These are phyloP conservation scores for Phoxinus dragarum DNA, from an alignment of 2,797 vertebrate genomes.

Conservation along the genomic window DNA sequence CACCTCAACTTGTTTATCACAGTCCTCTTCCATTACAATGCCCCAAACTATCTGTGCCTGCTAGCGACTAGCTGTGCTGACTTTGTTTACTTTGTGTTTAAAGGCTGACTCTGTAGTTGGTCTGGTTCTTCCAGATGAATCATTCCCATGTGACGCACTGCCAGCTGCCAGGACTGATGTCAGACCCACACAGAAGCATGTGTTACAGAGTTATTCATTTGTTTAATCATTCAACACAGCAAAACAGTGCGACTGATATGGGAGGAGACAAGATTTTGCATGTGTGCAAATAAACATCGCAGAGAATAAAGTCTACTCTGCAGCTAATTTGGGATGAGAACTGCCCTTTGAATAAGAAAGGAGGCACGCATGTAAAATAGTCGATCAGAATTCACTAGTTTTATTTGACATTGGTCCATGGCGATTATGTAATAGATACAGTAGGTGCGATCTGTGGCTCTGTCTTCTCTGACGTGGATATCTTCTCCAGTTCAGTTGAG, in stretches of 20 bases:
- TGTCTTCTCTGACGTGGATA: background rate
- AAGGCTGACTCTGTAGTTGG: conserved; percentile 10
- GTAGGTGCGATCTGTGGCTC: background rate
- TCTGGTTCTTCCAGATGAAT: conserved; percentile 45
- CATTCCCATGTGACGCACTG: conserved; percentile 48
- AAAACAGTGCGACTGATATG: background rate
- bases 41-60: background rate
- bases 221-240: conserved; percentile 45
- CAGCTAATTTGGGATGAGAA: background rate
- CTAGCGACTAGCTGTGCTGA: background rate
- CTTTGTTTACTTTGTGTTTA: conserved; percentile 29
- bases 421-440: background rate
- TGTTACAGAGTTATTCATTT: conserved; percentile 14
- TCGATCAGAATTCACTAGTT: background rate
- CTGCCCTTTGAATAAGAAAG: background rate
- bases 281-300: background rate
- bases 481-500: background rate
- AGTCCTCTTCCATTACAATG: conserved; percentile 39
- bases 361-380: background rate
- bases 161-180: conserved; percentile 19
- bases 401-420: background rate
- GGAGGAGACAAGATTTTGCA: conserved; percentile 17
- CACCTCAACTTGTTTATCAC: conserved; percentile 48
- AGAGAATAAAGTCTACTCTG: background rate
- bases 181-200: conserved; percentile 9